phyloP scores from a whole-genome alignment of 2,113 vertebrate genomes.

The Anguilla japonica region DNA sequence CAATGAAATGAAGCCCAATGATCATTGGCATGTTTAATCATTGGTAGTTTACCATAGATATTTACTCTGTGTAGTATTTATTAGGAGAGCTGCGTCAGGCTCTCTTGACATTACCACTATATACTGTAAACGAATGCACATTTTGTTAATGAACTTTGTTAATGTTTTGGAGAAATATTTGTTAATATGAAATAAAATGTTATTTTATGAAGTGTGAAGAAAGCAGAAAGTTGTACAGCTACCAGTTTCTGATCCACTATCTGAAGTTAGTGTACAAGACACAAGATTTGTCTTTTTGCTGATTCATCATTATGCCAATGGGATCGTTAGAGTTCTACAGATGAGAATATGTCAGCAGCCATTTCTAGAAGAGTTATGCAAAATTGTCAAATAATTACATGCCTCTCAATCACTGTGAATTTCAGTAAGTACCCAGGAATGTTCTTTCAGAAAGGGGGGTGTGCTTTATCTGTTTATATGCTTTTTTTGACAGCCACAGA shows the following conservation, averaged over 20 bases:
- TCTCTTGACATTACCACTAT: neutral
- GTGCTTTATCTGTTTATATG: neutral
- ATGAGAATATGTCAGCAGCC: neutral
- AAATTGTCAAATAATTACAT: too few relatives aligned
- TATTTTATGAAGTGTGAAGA: neutral
- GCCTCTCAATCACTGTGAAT: neutral
- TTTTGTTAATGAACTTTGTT: neutral
- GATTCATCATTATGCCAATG: too few relatives aligned
- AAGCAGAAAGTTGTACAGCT: neutral
- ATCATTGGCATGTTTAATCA: neutral
- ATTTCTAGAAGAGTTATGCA: too few relatives aligned
- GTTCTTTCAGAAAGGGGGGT: too few relatives aligned
- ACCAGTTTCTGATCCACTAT: too few relatives aligned
- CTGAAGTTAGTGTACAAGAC: too few relatives aligned
- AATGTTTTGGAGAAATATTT: neutral
- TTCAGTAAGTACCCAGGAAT: neutral
- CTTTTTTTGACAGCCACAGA: neutral
- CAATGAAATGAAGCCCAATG: neutral
- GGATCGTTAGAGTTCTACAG: neutral
- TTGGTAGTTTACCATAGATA: slow-evolving; percentile 3
- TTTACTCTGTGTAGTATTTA: neutral
- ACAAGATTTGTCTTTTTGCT: too few relatives aligned
- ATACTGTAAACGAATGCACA: neutral
- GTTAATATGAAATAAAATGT: neutral
- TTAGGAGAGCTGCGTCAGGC: neutral